Evolutionary conservation across 2,797 vertebrate species (phyloP), one percentile per base, ranked within the genome.

Genomic region (Gallinago stenura): DNA sequence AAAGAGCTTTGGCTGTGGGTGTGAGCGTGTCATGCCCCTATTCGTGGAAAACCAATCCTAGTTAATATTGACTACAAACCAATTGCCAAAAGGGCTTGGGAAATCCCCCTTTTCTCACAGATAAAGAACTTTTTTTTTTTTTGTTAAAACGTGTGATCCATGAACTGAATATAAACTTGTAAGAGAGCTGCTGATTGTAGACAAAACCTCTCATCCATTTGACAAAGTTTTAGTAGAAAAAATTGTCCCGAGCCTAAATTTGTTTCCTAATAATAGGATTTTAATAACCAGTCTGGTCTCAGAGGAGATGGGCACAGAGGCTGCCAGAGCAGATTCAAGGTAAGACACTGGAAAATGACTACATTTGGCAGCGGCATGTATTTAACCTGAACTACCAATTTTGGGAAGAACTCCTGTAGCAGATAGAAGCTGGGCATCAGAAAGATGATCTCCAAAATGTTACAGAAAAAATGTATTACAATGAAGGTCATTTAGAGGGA

Each of bases 201-300:
- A 18, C 20, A n/a, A 77, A 73, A 6, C 73, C 6, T 37, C 19
- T 81, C 30, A n/a, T 56, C 35, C 28, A 39, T 64, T 56, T 80
- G 30, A 51, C n/a, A 65, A 81, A 75, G 10, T 2, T 75, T 91
- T 57, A 66, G 41, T 31, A 79, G 65, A 71, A 87, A 89, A 83
- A 83, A 37, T 5, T 58, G 18, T 75, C 17, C 72, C 1, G 3
- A 88, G 48, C 18, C 50, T 83, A 54, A n/a, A 86, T 82, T 90
- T 80, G 22, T 87, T 91, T 96, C 72, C 22, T 50, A 65, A 83
- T 75, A 86, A 56, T 21, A 16, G 9, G 45, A 85, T 61, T 77
- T 77, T 95, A 96, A 86, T 93, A 95, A 68, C 53, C 12, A 64
- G 14, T 66, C 48, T 86, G 41, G 45, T 87, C 93, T 93, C 54